Conservation (phyloP, 2,888 invertebrate genomes). For the Tipula vernalis region DNA sequence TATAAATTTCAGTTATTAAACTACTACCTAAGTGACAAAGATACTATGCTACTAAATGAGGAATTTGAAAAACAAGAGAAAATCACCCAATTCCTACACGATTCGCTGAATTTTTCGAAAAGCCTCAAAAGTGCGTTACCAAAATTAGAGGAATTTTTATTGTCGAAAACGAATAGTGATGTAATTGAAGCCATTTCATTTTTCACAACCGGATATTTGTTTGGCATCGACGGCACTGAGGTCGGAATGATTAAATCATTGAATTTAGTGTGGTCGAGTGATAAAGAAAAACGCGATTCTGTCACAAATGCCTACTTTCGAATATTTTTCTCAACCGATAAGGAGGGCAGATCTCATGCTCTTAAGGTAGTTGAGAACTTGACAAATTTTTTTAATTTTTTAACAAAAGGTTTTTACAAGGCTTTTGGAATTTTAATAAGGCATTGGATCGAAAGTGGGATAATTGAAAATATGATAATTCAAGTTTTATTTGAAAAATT, state of each 20-base stretch:
- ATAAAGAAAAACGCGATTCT: constrained; percentile 57
- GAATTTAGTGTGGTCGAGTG: constrained; percentile 66
- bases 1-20: background rate
- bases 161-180: constrained; percentile 61
- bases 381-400: constrained; percentile 39
- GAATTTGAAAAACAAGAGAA: constrained; percentile 46
- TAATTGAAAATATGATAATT: constrained; percentile 42
- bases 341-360: constrained; percentile 35
- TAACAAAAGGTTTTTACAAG: constrained; percentile 45
- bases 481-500: constrained; percentile 79
- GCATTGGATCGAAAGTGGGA: constrained; percentile 46
- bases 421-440: constrained; percentile 49
- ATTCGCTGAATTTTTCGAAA: constrained; percentile 41
- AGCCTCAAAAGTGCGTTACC: constrained; percentile 37
- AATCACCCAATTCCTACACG: constrained; percentile 59
- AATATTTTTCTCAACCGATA: constrained; percentile 33
- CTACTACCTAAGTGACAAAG: background rate
- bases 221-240: constrained; percentile 60
- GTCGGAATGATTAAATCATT: constrained; percentile 65
- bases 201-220: constrained; percentile 67
- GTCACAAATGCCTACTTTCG: constrained; percentile 63
- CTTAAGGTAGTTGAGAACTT: constrained; percentile 45
- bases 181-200: constrained; percentile 82
- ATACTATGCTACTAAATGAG: constrained; percentile 24
- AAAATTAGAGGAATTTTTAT: constrained; percentile 58